Base-by-base conservation (phyloP, 2,888 invertebrate species). In the Orchesella flavescens region DNA sequence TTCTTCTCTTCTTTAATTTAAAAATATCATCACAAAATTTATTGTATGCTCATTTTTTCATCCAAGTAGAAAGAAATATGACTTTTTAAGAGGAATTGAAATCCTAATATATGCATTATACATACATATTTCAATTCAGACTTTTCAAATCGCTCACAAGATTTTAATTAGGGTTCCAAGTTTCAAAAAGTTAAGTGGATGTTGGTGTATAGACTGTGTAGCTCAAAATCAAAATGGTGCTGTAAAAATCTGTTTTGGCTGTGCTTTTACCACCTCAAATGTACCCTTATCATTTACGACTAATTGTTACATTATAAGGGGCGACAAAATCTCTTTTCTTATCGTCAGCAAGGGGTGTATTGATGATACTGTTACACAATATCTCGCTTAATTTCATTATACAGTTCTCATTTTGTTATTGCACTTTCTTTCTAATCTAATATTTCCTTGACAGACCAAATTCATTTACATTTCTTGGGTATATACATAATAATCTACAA, bases 291-390 rank as follows among this genome's bases (percentile, higher is more conserved):
- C 49, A n/a, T 49, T 49, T 49, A 12, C 49, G 59, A 59, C 78
- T 78, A 78, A 78, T 78, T 78, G 71, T 57, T 57, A 71, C 71
- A 78, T 78, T 78, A 71, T 59, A 46, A 79, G 43, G 46, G 69
- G 79, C 55, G 79, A 79, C 79, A 72, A 72, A 61, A 79, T 79
- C 71, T 71, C 71, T 71, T 46, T 43, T 15, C 66, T 43, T 24
- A 23, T 24, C 66, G 3, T 7, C 5, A 10, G 49, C 49, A 49
- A 49, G 15, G n/a, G 49, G 2, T 7, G 7, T 44, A 44, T 12
- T 44, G 44, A 44, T 12, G 7, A 12, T 44, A 44, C 12, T 44
- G 44, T 3, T 66, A 66, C 9, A 34, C 34, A 34, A 7, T 34
- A 34, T 34, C 34, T 34, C 34, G 34, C 34, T 34, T 34, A 34